Evolutionary conservation across 2,797 vertebrate genomes (phyloP).

Genomic region (Enteromius fasciolatus): DNA sequence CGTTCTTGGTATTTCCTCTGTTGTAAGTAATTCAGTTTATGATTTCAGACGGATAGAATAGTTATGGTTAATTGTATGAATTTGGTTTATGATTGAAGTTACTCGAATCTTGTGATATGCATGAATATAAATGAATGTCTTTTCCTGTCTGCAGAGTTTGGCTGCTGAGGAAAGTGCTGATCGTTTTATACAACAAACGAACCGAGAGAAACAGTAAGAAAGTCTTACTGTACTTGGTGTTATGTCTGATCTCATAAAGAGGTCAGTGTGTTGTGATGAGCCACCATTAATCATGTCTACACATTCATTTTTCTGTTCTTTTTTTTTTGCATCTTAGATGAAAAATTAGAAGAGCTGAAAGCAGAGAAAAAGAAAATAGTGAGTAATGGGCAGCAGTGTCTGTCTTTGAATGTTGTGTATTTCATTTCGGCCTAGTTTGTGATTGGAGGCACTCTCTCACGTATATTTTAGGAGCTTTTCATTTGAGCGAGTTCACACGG

Average conservation of each 20-base stretch:
- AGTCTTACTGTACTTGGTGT: background rate
- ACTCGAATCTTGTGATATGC: background rate
- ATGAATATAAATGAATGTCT: background rate
- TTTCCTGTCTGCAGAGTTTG: slow-evolving; percentile 83
- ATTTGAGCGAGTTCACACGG: slow-evolving; percentile 52
- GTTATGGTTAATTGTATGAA: background rate
- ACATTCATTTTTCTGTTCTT: background rate
- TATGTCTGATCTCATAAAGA: background rate
- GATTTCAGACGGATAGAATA: background rate
- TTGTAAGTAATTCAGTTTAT: slow-evolving; percentile 85
- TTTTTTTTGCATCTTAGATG: slow-evolving; percentile 78
- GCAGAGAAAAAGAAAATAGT: slow-evolving; percentile 95
- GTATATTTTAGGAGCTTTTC: slow-evolving; percentile 55
- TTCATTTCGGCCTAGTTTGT: slow-evolving; percentile 18
- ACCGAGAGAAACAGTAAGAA: slow-evolving; percentile 94
- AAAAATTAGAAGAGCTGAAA: slow-evolving; percentile 92
- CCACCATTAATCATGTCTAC: background rate
- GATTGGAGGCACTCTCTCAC: slow-evolving; percentile 41
- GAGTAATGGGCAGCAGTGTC: slow-evolving; percentile 71
- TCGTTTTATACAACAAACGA: slow-evolving; percentile 89
- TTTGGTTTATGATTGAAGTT: background rate
- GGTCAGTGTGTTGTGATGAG: background rate
- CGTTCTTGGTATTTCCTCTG: slow-evolving; percentile 90
- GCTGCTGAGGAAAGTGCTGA: slow-evolving; percentile 89
- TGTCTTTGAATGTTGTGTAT: slow-evolving; percentile 22